phyloP scores from a whole-genome alignment of 64 coral and sea anemone species.

The Trachythela sp. region DNA sequence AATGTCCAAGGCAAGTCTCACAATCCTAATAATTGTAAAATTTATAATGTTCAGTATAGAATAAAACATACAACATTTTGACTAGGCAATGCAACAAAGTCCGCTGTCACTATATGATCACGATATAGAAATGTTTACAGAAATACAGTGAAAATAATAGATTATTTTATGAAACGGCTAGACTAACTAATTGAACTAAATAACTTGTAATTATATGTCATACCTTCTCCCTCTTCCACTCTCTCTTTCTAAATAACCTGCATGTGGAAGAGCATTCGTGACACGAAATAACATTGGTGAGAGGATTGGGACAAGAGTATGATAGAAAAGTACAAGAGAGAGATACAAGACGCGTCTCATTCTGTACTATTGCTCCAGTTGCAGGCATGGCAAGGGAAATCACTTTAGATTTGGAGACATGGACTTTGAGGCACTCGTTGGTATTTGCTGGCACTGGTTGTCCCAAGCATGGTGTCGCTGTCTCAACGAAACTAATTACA shows the following conservation, averaged over 20 bases:
- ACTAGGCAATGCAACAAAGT: too few species aligned
- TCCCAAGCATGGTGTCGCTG: background rate
- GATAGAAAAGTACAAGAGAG: background rate
- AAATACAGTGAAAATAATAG: too few species aligned
- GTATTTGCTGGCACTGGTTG: background rate
- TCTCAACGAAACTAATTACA: background rate
- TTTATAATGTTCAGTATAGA: too few species aligned
- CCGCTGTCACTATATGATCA: too few species aligned
- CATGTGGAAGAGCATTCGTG: background rate
- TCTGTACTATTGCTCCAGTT: background rate
- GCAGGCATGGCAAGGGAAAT: background rate
- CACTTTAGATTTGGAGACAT: background rate
- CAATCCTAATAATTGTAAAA: too few species aligned
- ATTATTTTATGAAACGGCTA: background rate
- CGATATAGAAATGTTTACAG: too few species aligned
- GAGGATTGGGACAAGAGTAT: background rate
- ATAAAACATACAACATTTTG: too few species aligned
- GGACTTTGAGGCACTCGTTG: background rate
- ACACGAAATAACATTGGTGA: background rate
- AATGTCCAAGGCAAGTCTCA: too few species aligned
- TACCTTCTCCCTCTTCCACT: background rate
- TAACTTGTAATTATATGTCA: background rate
- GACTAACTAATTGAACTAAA: background rate
- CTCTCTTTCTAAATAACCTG: background rate
- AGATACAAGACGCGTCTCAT: background rate